These are phyloP conservation scores for Poeciliopsis gracilis DNA, from an alignment of 2,797 vertebrate genomes.

Conservation along the genomic window DNA sequence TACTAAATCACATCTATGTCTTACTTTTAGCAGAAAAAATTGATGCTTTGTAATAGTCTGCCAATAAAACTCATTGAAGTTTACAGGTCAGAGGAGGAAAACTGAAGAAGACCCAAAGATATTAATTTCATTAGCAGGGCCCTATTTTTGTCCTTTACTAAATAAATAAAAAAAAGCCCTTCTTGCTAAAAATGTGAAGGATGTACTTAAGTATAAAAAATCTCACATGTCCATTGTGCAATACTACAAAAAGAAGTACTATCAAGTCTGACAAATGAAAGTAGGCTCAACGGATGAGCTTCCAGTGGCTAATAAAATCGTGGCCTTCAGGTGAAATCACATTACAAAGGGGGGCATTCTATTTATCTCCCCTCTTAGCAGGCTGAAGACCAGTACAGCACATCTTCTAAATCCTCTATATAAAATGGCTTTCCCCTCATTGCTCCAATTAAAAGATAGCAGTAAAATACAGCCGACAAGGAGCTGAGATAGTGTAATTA, in stretches of 20 bases:
- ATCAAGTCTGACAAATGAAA: slow-evolving; percentile 70
- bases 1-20: not conserved
- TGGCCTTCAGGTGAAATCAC: slow-evolving; percentile 75
- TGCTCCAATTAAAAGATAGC: slow-evolving; percentile 82
- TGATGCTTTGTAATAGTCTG: not conserved
- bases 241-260: slow-evolving; percentile 64
- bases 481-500: slow-evolving; percentile 67
- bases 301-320: slow-evolving; percentile 76
- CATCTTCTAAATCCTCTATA: slow-evolving; percentile 65
- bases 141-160: slow-evolving; percentile 5
- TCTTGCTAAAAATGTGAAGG: slow-evolving; percentile 59
- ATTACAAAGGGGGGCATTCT: slow-evolving; percentile 71
- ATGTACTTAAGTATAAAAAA: slow-evolving; percentile 68
- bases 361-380: slow-evolving; percentile 65
- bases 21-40: not conserved
- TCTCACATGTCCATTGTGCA: slow-evolving; percentile 71
- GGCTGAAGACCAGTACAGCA: slow-evolving; percentile 71
- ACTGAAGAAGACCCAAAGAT: not conserved
- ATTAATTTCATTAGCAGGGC: not conserved
- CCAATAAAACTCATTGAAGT: not conserved
- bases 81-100: not conserved
- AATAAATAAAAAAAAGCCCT: not conserved
- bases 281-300: slow-evolving; percentile 71
- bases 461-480: slow-evolving; percentile 57
- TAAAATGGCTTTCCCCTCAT: slow-evolving; percentile 57